Conservation (phyloP, 2,888 invertebrate genomes). For the Oconnorella tubifera region DNA sequence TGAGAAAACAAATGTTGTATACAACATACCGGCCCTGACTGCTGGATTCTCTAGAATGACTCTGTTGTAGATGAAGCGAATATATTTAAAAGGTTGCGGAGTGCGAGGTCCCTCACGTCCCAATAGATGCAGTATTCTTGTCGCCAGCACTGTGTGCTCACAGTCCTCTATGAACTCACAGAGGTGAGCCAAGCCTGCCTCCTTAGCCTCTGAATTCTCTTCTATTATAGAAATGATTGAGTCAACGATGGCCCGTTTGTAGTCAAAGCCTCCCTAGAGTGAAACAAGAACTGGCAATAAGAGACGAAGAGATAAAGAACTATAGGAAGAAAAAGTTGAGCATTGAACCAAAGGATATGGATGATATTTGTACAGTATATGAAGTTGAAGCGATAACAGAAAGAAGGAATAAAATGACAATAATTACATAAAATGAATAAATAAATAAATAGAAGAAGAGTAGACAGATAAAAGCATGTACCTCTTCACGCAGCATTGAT, state of each 20-base stretch:
- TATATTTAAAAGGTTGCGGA: constrained; percentile 78
- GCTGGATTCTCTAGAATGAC: constrained; percentile 95
- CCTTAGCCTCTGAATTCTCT: constrained; percentile 95
- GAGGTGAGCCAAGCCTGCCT: constrained; percentile 87
- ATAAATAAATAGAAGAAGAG: too few species aligned
- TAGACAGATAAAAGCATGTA: too few species aligned
- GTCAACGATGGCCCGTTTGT: constrained; percentile 96
- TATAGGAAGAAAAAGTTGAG: neutral
- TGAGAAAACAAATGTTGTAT: neutral
- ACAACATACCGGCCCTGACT: constrained; percentile 69
- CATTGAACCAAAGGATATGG: neutral
- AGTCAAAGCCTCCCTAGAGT: constrained; percentile 79
- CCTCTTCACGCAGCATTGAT: constrained; percentile 90
- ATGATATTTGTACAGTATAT: neutral
- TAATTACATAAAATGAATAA: too few species aligned
- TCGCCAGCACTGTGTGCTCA: constrained; percentile 93
- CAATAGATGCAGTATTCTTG: constrained; percentile 88
- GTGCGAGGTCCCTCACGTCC: constrained; percentile 97
- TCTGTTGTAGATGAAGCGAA: constrained; percentile 66
- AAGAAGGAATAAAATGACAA: too few species aligned
- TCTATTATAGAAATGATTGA: constrained; percentile 96
- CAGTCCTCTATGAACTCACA: constrained; percentile 99
- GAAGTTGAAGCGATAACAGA: too few species aligned
- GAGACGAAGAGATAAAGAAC: neutral
- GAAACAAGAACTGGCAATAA: too few species aligned